Evolutionary conservation across 2,888 invertebrate species (phyloP), one percentile per base, ranked within the genome.

Genomic region (Drosophila infuscata): DNA sequence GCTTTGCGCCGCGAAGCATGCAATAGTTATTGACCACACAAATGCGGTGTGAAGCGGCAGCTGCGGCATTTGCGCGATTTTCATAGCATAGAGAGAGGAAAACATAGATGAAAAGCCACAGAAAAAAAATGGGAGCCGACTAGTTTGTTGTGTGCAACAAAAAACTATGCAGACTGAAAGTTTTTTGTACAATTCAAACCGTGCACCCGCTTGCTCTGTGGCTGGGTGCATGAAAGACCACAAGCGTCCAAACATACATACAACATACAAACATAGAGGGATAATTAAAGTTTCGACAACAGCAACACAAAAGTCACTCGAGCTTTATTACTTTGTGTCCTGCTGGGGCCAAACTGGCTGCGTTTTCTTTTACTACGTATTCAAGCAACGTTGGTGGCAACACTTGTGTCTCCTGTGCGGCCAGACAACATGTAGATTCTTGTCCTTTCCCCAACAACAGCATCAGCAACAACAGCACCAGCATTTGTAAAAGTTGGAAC

Each of bases 201-300:
- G 74, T 48, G 35, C 36, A 53, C 20, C 52, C 49, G 53, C 49
- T 67, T 12, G 54, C 59, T 51, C 41, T 48, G 75, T 53, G 61
- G 59, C 32, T 59, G 48, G 59, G 58, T 74, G 61, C 53, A 67
- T 56, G 67, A 48, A 38, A 60, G 56, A 64, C 51, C 46, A 56
- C 20, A 41, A 38, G 53, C 48, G 51, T 29, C 15, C 12, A 53
- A 35, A 66, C 33, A 60, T 32, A 38, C 9, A 20, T 8, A 35
- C 15, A 43, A 51, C 25, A 35, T 43, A 66, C 35, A 35, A 12
- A 35, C 35, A 58, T 74, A 75, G 89, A 75, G 89, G 88, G 90
- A 87, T 87, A 87, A 87, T 87, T 87, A 87, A 87, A 87, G 89
- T 88, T 90, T 87, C 83, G 89, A 88, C 86, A 88, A 82, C 73